Evolutionary conservation across 2,797 vertebrate genomes (phyloP), one percentile per base, ranked within the genome.

Genomic region (Argentina silus): DNA sequence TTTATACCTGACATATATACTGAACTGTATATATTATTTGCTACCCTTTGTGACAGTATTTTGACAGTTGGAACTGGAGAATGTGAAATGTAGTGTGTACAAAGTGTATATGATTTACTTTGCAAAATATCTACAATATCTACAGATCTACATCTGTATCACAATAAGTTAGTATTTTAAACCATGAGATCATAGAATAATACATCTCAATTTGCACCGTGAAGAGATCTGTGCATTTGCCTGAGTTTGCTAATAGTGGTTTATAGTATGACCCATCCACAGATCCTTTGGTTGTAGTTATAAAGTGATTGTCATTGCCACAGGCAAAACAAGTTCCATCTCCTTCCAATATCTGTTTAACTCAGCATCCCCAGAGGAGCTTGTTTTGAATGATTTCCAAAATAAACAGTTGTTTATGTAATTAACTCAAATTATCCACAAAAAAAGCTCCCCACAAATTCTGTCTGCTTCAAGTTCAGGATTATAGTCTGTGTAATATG

Each of bases 271-370:
- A 11, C 43, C 44, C 9, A 6, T 43, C 56, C 8, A 17, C n/a
- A 64, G 17, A 64, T 44, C 43, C 43, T 47, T 8, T 64, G 44
- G 44, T 7, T 65, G 15, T 36, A 61, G 70, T 48, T 67, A 77
- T 50, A 9, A 23, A 64, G 55, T 68, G 19, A 36, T 47, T 73
- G 56, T 63, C 56, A 62, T 23, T 70, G 45, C 42, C 67, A 17
- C 45, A 47, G 61, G 67, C 27, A 27, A 70, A 44, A 64, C 42
- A 74, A 71, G 9, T 19, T 51, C 62, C 45, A 62, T 65, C 73
- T 68, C 42, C 63, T 7, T 66, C 17, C 0, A 23, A 48, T 47
- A 48, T 23, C 5, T 7, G 42, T 10, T 47, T 19, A 70, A 64
- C 42, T 65, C 59, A 21, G 14, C 10, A 15, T 43, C 11, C 27